phyloP scores from a whole-genome alignment of 2,113 vertebrate species.

The Nicator chloris region DNA sequence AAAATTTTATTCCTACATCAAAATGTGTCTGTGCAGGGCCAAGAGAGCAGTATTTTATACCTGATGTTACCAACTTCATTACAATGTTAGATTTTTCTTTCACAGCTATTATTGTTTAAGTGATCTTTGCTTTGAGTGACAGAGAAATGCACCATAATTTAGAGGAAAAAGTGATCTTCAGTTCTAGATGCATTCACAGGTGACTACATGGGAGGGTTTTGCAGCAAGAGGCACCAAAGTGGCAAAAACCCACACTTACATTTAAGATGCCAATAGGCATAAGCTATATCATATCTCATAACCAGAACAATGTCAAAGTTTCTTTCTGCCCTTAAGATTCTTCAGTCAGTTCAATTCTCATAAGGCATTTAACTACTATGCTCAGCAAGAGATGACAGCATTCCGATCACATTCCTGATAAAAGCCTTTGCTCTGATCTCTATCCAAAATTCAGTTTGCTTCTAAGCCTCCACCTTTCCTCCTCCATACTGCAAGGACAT shows the following conservation, averaged over 20 bases:
- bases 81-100: background rate
- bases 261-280: background rate
- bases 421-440: background rate
- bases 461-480: background rate
- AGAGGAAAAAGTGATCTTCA: background rate
- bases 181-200: background rate
- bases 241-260: background rate
- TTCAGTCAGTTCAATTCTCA: background rate
- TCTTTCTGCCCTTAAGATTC: background rate
- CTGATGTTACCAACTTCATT: background rate
- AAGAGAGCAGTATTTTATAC: background rate
- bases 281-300: too few species aligned
- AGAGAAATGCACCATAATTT: background rate
- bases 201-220: accelerated
- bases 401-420: background rate
- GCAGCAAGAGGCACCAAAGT: background rate
- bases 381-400: background rate
- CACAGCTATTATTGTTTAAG: background rate
- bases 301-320: background rate
- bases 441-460: background rate
- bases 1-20: background rate
- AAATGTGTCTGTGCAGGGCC: background rate
- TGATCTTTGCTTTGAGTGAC: background rate
- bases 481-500: background rate
- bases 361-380: background rate